Conservation (phyloP, 2,888 invertebrate genomes). For the Nebria salina region DNA sequence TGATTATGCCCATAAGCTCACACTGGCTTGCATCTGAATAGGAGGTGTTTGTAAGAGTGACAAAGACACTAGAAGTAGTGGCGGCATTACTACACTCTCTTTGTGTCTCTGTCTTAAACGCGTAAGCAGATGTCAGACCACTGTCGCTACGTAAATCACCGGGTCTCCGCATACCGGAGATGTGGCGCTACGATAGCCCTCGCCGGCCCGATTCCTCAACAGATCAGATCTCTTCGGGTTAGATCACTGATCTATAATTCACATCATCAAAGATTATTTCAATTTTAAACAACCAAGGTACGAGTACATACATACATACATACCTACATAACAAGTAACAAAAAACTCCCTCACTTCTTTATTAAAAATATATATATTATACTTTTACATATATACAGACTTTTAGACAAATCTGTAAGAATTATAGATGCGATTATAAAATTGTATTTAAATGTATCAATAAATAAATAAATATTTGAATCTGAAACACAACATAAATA, state of each 20-base stretch:
- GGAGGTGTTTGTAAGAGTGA: not conserved
- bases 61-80: not conserved
- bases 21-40: not conserved
- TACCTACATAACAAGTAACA: not conserved
- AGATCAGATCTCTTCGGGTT: slow-evolving; percentile 21
- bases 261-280: not conserved
- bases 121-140: slow-evolving; percentile 24
- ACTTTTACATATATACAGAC: no score
- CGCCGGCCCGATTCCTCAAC: slow-evolving; percentile 3
- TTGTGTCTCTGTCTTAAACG: not conserved
- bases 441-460: no score
- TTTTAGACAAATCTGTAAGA: no score
- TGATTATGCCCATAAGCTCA: not conserved
- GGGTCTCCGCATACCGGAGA: not conserved
- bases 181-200: slow-evolving; percentile 28
- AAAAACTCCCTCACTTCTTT: no score
- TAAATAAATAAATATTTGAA: no score
- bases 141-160: slow-evolving; percentile 28
- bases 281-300: not conserved
- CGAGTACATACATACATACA: no score
- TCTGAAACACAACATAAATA: no score
- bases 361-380: no score
- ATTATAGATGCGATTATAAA: no score
- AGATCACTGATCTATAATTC: not conserved
- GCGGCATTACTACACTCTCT: not conserved